Evolutionary conservation across 2,797 vertebrate species (phyloP).

Genomic region (Pogonophryne albipinna): DNA sequence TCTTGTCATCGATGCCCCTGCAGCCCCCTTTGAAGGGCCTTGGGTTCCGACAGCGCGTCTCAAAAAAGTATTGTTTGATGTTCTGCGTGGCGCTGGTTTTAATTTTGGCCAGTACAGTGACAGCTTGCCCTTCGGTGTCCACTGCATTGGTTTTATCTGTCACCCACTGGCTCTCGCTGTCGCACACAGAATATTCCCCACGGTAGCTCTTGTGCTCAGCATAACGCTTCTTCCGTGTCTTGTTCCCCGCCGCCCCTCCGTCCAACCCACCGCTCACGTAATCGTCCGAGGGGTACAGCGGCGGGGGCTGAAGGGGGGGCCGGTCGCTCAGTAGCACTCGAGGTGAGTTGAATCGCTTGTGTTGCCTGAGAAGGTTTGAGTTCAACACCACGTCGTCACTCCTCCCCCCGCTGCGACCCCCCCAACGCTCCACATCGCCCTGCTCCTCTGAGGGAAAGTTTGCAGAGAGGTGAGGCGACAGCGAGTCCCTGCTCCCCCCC

Average conservation of each 20-base stretch:
- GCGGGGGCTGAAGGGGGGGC: constrained; percentile 91
- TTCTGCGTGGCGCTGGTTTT: constrained; percentile 87
- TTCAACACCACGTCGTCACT: constrained; percentile 75
- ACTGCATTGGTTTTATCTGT: constrained; percentile 93
- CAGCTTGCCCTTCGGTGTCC: constrained; percentile 89
- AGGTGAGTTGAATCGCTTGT: constrained; percentile 93
- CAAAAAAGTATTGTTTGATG: constrained; percentile 97
- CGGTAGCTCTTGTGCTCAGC: constrained; percentile 93
- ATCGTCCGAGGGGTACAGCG: constrained; percentile 92
- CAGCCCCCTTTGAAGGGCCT: constrained; percentile 91
- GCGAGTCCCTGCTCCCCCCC: constrained; percentile 55
- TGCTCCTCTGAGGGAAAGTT: constrained; percentile 60
- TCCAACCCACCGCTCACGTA: constrained; percentile 83
- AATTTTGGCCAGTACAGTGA: constrained; percentile 91
- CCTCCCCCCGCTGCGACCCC: constrained; percentile 33
- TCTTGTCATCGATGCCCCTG: constrained; percentile 96
- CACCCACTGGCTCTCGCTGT: constrained; percentile 96
- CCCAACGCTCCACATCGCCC: constrained; percentile 52
- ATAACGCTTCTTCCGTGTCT: constrained; percentile 91
- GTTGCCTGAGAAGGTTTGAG: constrained; percentile 90
- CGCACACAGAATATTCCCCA: constrained; percentile 96
- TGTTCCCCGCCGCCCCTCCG: constrained; percentile 77
- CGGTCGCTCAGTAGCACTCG: constrained; percentile 94
- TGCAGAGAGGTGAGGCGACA: constrained; percentile 45
- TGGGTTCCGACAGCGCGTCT: constrained; percentile 91